phyloP scores from a whole-genome alignment of 2,888 invertebrate genomes.

The Mesochorus sp. region DNA sequence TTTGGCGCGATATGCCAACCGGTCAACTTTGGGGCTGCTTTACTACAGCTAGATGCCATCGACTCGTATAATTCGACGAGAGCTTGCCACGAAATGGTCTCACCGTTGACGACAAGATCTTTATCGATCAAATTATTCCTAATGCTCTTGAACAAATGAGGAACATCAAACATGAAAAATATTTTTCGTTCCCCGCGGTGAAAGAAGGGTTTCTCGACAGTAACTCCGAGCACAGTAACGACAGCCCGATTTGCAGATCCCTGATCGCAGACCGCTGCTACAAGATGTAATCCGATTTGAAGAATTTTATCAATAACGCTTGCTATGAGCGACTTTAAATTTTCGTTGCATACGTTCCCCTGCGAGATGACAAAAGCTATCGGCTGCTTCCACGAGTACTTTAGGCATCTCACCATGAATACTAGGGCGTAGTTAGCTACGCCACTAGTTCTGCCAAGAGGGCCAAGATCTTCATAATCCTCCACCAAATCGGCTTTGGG shows the following conservation, averaged over 20 bases:
- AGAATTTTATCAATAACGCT: slow-evolving; percentile 55
- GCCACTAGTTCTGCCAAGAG: slow-evolving; percentile 54
- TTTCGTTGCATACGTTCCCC: slow-evolving; percentile 49
- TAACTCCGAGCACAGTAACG: slow-evolving; percentile 57
- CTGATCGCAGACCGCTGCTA: slow-evolving; percentile 64
- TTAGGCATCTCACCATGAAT: slow-evolving; percentile 66
- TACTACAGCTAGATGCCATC: slow-evolving; percentile 46
- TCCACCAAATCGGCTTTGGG: slow-evolving; percentile 64
- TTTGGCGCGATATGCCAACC: slow-evolving; percentile 64
- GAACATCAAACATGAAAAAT: slow-evolving; percentile 61
- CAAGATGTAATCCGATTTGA: slow-evolving; percentile 53
- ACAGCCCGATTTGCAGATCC: slow-evolving; percentile 60
- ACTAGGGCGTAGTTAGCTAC: slow-evolving; percentile 66
- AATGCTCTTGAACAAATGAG: slow-evolving; percentile 63
- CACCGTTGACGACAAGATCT: slow-evolving; percentile 50
- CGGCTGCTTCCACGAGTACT: slow-evolving; percentile 66
- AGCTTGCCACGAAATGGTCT: slow-evolving; percentile 53
- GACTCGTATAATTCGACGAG: slow-evolving; percentile 55
- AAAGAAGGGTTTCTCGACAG: slow-evolving; percentile 59
- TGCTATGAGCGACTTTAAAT: slow-evolving; percentile 12
- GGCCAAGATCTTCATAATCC: slow-evolving; percentile 67
- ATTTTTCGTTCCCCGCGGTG: slow-evolving; percentile 52
- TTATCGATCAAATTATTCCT: slow-evolving; percentile 63
- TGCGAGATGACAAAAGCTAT: slow-evolving; percentile 64
- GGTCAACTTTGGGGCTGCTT: slow-evolving; percentile 66